Percentiles rank a stretch among this genome's conserved stretches.
Evolutionary conservation across 2,888 invertebrate genomes (phyloP).

Genomic region (Imbricaverruca yamaguchii): DNA sequence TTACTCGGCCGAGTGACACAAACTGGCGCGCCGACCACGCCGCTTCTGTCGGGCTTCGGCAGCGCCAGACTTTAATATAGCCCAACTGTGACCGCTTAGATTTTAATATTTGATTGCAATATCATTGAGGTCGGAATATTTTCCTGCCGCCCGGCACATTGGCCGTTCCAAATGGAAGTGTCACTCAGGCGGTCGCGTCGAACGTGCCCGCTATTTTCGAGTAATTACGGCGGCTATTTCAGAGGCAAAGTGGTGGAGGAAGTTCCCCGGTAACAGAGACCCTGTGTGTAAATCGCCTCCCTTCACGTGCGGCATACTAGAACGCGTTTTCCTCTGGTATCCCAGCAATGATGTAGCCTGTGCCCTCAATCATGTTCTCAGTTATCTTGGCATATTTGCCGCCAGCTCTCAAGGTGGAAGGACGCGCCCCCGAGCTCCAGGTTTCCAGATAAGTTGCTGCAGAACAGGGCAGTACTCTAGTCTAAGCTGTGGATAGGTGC

Average conservation of each 20-base stretch:
- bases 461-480: too few species aligned
- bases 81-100: constrained; percentile 12
- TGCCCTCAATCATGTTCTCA: too few species aligned
- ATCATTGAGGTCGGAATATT: constrained; percentile 12
- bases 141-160: neutral
- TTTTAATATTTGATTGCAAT: constrained; percentile 17
- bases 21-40: neutral
- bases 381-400: too few species aligned
- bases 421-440: too few species aligned
- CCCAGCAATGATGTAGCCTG: too few species aligned
- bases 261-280: neutral
- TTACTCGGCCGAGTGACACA: neutral
- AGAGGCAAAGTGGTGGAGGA: neutral
- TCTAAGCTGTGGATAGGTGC: too few species aligned
- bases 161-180: constrained; percentile 15
- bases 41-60: neutral
- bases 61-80: neutral
- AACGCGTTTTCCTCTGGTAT: too few species aligned
- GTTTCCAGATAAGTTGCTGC: too few species aligned
- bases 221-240: neutral
- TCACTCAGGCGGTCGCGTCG: neutral
- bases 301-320: too few species aligned
- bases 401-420: too few species aligned
- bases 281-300: too few species aligned
- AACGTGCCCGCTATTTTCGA: neutral